Base-by-base conservation (phyloP, 1,140 invertebrate genomes). In the Atta cephalotes region DNA sequence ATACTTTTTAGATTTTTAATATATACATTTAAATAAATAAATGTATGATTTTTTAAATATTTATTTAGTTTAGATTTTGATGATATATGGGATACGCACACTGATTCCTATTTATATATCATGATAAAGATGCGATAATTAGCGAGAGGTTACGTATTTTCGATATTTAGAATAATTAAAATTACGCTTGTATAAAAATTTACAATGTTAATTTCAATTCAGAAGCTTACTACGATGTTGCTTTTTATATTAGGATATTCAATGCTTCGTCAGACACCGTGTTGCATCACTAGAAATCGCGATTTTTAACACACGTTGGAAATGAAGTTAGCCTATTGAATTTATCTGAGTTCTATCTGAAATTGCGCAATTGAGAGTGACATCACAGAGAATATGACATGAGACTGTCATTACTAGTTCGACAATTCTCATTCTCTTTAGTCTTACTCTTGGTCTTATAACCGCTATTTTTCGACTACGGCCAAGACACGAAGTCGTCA, bases 401-500 rank as follows among this genome's bases (percentile, higher is more conserved):
- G 21, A 16, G 18, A 31, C 21, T 74, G 25, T 1, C 28, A 49
- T 49, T 76, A 76, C 16, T 56, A 4, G 39, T 0, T 63, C 60
- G 21, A 6, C 9, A 12, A 76, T 62, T 74, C 35, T 45, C 56
- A 51, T 80, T 84, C 39, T 84, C 39, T 60, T 74, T n/a, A 39
- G 39, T 51, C 49, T 51, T 49, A 45, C 21, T 31, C 10, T 45
- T 35, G 5, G 39, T 35, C 25, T 74, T 84, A 45, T 56, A 28
- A 9, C 25, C 31, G 14, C 49, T 77, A 86, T 89, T 89, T 86
- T 79, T 89, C 35, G 76, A 76, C 21, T 76, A 79, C 14, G 49
- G 62, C 14, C 81, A 88, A 79, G 81, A 58, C 49, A 53, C 58
- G 35, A 76, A 89, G 56, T 86, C 62, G 28, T 89, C 78, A 89